Evolutionary conservation across 2,888 invertebrate species (phyloP).

Genomic region (Pogonocherus hispidulus): DNA sequence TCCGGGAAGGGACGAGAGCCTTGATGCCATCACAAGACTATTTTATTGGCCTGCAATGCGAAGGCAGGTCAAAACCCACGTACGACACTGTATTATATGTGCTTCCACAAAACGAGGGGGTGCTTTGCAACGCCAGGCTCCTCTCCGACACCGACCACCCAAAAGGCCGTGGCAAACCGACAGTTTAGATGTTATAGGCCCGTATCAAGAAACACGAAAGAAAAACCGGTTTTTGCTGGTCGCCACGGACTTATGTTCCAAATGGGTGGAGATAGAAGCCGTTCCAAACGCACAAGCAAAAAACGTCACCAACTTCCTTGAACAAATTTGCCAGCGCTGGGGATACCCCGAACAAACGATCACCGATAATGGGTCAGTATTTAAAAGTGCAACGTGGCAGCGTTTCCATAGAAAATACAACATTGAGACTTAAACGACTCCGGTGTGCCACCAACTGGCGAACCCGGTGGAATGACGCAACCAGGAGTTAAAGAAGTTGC

Average conservation of each 20-base stretch:
- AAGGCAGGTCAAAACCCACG: slow-evolving; percentile 27
- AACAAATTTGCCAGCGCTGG: slow-evolving; percentile 20
- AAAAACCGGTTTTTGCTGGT: slow-evolving; percentile 26
- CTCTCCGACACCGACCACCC: background rate
- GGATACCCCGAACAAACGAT: slow-evolving; percentile 30
- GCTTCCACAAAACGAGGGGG: background rate
- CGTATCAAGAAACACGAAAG: slow-evolving; percentile 5
- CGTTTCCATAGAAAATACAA: background rate
- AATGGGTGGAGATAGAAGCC: slow-evolving; percentile 30
- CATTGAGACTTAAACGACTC: slow-evolving; percentile 20
- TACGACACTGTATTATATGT: slow-evolving; percentile 23
- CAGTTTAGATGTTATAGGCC: slow-evolving; percentile 30
- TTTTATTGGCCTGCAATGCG: slow-evolving; percentile 51
- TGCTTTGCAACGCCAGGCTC: background rate
- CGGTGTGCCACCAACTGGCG: slow-evolving; percentile 50
- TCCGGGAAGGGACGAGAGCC: background rate
- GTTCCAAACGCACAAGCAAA: background rate
- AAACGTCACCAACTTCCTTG: background rate
- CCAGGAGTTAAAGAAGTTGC: slow-evolving; percentile 49
- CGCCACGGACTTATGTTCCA: slow-evolving; percentile 14
- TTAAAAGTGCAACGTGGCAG: background rate
- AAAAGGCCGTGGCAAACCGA: slow-evolving; percentile 17
- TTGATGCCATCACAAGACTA: background rate
- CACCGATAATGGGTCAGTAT: slow-evolving; percentile 31
- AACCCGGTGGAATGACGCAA: slow-evolving; percentile 51